phyloP scores from a whole-genome alignment of 1,140 invertebrate genomes.

The Tetramorium alpestre region DNA sequence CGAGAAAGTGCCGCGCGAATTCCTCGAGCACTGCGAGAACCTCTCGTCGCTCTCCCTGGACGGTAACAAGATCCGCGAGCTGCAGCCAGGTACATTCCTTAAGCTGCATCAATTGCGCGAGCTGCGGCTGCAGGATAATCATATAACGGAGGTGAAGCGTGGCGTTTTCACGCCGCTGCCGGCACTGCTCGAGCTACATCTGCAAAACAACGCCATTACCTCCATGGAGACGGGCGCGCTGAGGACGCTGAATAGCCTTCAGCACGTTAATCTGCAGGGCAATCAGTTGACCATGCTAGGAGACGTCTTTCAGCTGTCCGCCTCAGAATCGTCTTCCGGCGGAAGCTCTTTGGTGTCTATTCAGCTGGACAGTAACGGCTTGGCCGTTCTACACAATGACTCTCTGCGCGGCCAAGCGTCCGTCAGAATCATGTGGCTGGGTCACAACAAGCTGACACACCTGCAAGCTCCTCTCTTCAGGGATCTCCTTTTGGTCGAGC shows the following conservation, averaged over 20 bases:
- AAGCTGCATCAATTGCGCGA: slow-evolving; percentile 91
- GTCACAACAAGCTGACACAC: slow-evolving; percentile 92
- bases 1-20: slow-evolving; percentile 89
- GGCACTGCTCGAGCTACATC: slow-evolving; percentile 92
- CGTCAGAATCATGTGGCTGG: slow-evolving; percentile 94
- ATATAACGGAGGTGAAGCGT: slow-evolving; percentile 90
- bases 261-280: slow-evolving; percentile 95
- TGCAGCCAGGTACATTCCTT: slow-evolving; percentile 93
- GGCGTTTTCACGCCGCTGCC: slow-evolving; percentile 93
- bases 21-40: slow-evolving; percentile 91
- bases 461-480: slow-evolving; percentile 91
- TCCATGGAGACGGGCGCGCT: slow-evolving; percentile 94
- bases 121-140: slow-evolving; percentile 95
- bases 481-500: slow-evolving; percentile 91
- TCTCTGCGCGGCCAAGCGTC: slow-evolving; percentile 91
- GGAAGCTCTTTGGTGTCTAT: slow-evolving; percentile 90
- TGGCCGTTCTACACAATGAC: slow-evolving; percentile 90
- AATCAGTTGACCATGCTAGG: slow-evolving; percentile 92
- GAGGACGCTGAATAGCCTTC: slow-evolving; percentile 92
- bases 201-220: slow-evolving; percentile 94
- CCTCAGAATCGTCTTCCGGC: slow-evolving; percentile 78
- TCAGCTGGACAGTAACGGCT: slow-evolving; percentile 93
- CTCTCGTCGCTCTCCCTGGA: slow-evolving; percentile 95
- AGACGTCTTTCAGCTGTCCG: slow-evolving; percentile 91
- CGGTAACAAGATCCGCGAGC: slow-evolving; percentile 94